A percentile compares a stretch with the other conserved stretches of the same genome.
Evolutionary conservation across 2,888 invertebrate genomes (phyloP).

Genomic region (Atrina japonica): DNA sequence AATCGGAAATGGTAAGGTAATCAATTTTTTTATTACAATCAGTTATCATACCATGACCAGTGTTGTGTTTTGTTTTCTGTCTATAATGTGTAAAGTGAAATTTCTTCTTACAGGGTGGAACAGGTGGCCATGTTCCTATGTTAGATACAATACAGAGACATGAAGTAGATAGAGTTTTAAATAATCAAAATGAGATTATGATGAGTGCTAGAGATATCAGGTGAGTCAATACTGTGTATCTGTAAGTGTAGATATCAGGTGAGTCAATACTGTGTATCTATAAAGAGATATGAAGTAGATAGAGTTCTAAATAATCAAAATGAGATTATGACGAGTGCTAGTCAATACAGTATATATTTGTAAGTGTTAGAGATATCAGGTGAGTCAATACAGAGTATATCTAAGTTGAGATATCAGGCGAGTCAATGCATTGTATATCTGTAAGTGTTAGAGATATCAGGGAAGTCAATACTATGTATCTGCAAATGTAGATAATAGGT

Average conservation of each 20-base stretch:
- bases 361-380: too few species aligned
- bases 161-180: slow-evolving; percentile 93
- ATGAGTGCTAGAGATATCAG: slow-evolving; percentile 90
- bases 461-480: slow-evolving; percentile 83
- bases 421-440: too few species aligned
- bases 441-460: slow-evolving; percentile 94
- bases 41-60: too few species aligned
- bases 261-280: too few species aligned
- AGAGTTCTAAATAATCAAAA: slow-evolving; percentile 88
- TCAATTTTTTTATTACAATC: too few species aligned
- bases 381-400: too few species aligned
- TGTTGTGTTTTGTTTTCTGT: too few species aligned
- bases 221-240: slow-evolving; percentile 83
- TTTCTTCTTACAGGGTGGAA: slow-evolving; percentile 21
- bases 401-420: too few species aligned
- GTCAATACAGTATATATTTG: too few species aligned
- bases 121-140: slow-evolving; percentile 48
- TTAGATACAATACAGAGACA: slow-evolving; percentile 88
- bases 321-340: slow-evolving; percentile 88
- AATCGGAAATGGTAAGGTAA: too few species aligned
- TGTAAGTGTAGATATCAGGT: not conserved
- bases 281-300: not conserved
- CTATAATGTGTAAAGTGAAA: too few species aligned
- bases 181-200: slow-evolving; percentile 91
- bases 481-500: not conserved